phyloP scores from a whole-genome alignment of 1,140 invertebrate genomes.

The Drosophila kanapiae region DNA sequence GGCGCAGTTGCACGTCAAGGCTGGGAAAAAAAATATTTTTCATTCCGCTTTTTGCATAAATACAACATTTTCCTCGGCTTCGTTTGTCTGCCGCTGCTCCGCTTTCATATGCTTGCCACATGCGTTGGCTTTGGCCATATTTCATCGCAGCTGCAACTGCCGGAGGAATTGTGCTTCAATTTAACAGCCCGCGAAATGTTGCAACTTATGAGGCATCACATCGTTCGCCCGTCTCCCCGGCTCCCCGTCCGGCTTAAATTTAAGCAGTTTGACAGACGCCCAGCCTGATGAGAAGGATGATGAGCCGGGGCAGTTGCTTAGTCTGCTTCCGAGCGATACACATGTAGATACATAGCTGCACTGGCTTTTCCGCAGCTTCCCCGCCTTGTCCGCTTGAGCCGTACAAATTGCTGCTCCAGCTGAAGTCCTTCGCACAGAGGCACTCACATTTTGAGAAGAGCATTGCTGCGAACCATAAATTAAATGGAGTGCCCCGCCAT shows the following conservation, averaged over 20 bases:
- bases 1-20: conserved; percentile 76
- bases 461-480: conserved; percentile 72
- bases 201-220: conserved; percentile 35
- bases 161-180: conserved; percentile 75
- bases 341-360: conserved; percentile 41
- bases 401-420: conserved; percentile 56
- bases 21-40: conserved; percentile 77
- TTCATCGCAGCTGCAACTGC: conserved; percentile 58
- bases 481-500: conserved; percentile 58
- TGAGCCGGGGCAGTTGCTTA: conserved; percentile 57
- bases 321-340: conserved; percentile 50
- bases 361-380: neutral
- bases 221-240: neutral
- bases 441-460: conserved; percentile 51
- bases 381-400: conserved; percentile 36
- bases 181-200: conserved; percentile 76
- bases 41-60: conserved; percentile 81
- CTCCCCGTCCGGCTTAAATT: conserved; percentile 52
- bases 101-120: conserved; percentile 79
- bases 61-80: conserved; percentile 68
- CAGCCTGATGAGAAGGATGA: conserved; percentile 51
- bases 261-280: conserved; percentile 73
- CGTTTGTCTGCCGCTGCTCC: conserved; percentile 28
- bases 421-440: conserved; percentile 45
- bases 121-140: conserved; percentile 69